phyloP scores from a whole-genome alignment of 2,797 vertebrate species.

The Crocidura indochinensis region DNA sequence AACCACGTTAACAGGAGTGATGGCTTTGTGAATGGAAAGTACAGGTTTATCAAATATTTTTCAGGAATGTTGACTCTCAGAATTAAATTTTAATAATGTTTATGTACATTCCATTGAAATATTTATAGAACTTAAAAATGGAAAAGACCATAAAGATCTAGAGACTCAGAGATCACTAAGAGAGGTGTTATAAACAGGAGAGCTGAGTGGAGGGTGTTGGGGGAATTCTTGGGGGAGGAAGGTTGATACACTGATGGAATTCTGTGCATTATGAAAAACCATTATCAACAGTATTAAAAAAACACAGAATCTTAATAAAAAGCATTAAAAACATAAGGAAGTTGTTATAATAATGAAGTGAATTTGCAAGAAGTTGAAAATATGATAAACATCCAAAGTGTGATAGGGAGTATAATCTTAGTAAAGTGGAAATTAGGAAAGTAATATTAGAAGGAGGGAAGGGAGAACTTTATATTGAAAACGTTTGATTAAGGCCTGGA shows the following conservation, averaged over 20 bases:
- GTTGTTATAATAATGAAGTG: slow-evolving; percentile 28
- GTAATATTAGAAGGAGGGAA: slow-evolving; percentile 27
- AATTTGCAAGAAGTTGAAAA: slow-evolving; percentile 56
- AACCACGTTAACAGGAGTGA: neutral
- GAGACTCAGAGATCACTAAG: slow-evolving; percentile 15
- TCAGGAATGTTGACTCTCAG: slow-evolving; percentile 6
- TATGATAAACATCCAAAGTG: slow-evolving; percentile 28
- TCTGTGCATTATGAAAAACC: too few relatives aligned
- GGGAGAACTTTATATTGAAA: slow-evolving; percentile 51
- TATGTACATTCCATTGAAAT: slow-evolving; percentile 35
- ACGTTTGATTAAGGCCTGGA: neutral
- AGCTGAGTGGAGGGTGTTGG: too few relatives aligned
- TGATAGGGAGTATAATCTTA: slow-evolving; percentile 23
- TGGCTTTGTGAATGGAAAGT: slow-evolving; percentile 29
- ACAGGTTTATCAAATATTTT: slow-evolving; percentile 8
- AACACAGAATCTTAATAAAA: too few relatives aligned
- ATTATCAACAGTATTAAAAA: too few relatives aligned
- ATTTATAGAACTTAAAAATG: slow-evolving; percentile 17
- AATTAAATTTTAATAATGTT: slow-evolving; percentile 20
- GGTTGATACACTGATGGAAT: too few relatives aligned
- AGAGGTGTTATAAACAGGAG: neutral
- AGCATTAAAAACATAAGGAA: neutral
- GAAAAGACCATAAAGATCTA: neutral
- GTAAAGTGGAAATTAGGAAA: slow-evolving; percentile 26
- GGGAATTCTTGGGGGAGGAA: too few relatives aligned